These are phyloP conservation scores for Sprattus sprattus DNA, from an alignment of 2,113 vertebrate species.

Conservation along the genomic window DNA sequence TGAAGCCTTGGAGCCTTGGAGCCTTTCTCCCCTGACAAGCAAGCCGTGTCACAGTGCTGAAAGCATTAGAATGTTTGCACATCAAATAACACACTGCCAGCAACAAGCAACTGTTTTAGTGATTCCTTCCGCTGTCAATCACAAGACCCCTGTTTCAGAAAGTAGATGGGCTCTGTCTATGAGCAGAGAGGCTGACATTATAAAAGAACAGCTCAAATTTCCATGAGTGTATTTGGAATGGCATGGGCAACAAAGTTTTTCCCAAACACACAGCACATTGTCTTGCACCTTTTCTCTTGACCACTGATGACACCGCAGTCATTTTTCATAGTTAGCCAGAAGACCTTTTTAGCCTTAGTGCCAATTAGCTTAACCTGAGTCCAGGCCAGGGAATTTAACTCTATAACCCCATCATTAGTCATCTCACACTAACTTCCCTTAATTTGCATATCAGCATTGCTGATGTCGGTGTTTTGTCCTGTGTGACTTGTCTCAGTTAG, in stretches of 20 bases:
- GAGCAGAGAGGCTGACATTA: neutral
- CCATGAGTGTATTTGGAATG: neutral
- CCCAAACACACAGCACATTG: neutral
- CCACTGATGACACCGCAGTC: neutral
- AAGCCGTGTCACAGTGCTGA: neutral
- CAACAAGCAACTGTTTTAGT: neutral
- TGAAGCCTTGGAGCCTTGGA: slow-evolving; percentile 19
- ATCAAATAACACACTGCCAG: neutral
- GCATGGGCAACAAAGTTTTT: neutral
- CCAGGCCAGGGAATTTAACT: neutral
- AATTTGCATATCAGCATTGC: neutral
- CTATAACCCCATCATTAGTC: neutral
- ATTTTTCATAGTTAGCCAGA: neutral
- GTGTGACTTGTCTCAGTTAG: neutral
- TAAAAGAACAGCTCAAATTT: neutral
- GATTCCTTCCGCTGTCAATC: slow-evolving; percentile 28
- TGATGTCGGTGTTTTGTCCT: neutral
- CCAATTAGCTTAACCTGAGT: neutral
- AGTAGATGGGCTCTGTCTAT: neutral
- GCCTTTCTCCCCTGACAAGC: neutral
- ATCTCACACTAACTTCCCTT: neutral
- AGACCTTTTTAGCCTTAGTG: neutral
- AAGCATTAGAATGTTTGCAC: slow-evolving; percentile 27
- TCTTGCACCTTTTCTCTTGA: neutral
- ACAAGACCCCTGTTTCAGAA: neutral